Conservation (phyloP, 2,113 vertebrate species). For the Apaloderma vittatum region DNA sequence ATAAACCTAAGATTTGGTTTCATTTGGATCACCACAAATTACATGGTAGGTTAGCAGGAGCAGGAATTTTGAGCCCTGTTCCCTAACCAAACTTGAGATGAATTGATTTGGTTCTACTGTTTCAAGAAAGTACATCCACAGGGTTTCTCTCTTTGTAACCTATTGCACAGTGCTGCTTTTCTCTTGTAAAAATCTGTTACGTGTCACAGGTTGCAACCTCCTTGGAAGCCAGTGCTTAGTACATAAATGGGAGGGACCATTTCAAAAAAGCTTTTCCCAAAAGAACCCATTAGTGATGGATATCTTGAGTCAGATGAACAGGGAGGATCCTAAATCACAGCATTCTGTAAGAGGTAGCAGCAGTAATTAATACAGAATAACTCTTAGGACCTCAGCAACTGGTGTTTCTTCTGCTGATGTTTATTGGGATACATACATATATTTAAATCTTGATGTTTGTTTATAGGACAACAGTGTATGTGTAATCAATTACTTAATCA, state of each 20-base stretch:
- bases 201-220: not conserved
- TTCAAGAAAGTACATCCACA: not conserved
- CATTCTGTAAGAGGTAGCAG: not conserved
- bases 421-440: no score
- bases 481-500: not conserved
- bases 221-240: not conserved
- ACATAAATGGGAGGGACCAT: not conserved
- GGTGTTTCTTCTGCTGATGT: not conserved
- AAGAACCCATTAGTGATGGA: not conserved
- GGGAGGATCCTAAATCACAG: not conserved
- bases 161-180: not conserved
- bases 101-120: not conserved
- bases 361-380: not conserved
- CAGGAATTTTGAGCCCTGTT: not conserved
- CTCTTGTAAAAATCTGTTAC: not conserved
- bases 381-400: not conserved
- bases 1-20: not conserved
- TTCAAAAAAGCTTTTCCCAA: not conserved
- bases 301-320: not conserved
- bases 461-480: not conserved
- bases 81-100: not conserved
- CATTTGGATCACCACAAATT: not conserved
- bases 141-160: not conserved
- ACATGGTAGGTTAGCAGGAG: not conserved
- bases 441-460: not conserved